phyloP scores from a whole-genome alignment of 1,140 invertebrate species.

The Magallana angulata region DNA sequence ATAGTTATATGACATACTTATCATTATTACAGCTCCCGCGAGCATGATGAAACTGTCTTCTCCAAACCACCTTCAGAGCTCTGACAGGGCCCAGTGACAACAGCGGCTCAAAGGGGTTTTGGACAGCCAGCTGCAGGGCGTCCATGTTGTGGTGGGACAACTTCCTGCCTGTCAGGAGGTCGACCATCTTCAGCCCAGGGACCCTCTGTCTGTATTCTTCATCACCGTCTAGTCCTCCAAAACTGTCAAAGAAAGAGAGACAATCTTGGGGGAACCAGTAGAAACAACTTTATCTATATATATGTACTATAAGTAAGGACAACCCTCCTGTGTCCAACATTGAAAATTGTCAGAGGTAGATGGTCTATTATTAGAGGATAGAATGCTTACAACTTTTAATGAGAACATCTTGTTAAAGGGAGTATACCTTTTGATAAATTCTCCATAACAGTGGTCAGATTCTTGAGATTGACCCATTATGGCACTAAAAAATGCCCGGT shows the following conservation, averaged over 20 bases:
- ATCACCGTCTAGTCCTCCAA: not conserved
- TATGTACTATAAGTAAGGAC: no score
- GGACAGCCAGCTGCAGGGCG: not conserved
- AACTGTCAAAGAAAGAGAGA: not conserved
- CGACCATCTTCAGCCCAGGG: slow-evolving; percentile 5
- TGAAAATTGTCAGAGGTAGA: no score
- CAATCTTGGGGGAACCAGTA: no score
- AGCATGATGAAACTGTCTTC: slow-evolving; percentile 1
- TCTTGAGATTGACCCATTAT: not conserved
- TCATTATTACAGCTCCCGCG: no score
- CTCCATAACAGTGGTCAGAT: not conserved
- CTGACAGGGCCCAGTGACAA: not conserved
- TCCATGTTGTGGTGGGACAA: not conserved
- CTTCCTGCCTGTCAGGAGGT: slow-evolving; percentile 6
- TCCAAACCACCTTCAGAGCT: slow-evolving; percentile 27
- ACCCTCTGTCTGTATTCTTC: not conserved
- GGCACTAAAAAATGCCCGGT: slow-evolving; percentile 4
- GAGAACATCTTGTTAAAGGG: not conserved
- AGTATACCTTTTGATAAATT: not conserved
- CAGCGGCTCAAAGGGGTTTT: slow-evolving; percentile 27
- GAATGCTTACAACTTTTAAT: no score
- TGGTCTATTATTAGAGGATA: no score
- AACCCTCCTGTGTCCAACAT: no score
- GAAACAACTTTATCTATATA: no score
- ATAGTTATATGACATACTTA: no score